Evolutionary conservation across 2,888 invertebrate species (phyloP), one percentile per base, ranked within the genome.

Genomic region (Eilema griseolum): DNA sequence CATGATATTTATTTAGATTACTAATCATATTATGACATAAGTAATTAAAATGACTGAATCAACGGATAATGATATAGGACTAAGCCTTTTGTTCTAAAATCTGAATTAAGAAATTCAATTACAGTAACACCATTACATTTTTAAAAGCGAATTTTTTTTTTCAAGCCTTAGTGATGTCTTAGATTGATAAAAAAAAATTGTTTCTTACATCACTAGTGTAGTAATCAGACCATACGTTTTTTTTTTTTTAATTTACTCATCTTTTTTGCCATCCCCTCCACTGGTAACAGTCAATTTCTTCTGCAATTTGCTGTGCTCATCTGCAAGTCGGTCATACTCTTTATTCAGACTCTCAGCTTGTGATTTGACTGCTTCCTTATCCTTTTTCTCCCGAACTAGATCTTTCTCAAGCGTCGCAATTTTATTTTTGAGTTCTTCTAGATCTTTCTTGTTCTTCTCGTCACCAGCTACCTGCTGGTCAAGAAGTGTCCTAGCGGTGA

Each of bases 301-400:
- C 90, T 98, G 97, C 68, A 98, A 89, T 88, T 97, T 97, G 88
- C 97, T 97, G 90, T 98, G 97, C 87, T 99, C 98, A 78, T 97
- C 97, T 66, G 97, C 96, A 20, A 99, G 96, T 69, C 99, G 96
- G 89, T 99, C 99, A 92, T 99, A 99, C 92, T 99, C 99, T 84
- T 96, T 97, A 80, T 97, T 97, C 11, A 99, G 96, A 81, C 98
- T 97, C 85, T 98, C 98, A 0, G 99, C 97, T 92, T 99, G 99
- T 7, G 97, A 97, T 89, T 98, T 98, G 66, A 99, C 90, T 0
- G 98, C 98, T 83, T 97, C 97, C 82, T 98, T 97, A 87, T 99
- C 97, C 86, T 97, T 98, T 89, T 96, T 96, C 83, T 97, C 97
- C 72, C 93, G 96, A 23, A 91, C 91, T 61, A 98, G 88, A 67